These are phyloP conservation scores for Neocrepidodera transversa DNA, from an alignment of 2,888 invertebrate species.

Conservation along the genomic window DNA sequence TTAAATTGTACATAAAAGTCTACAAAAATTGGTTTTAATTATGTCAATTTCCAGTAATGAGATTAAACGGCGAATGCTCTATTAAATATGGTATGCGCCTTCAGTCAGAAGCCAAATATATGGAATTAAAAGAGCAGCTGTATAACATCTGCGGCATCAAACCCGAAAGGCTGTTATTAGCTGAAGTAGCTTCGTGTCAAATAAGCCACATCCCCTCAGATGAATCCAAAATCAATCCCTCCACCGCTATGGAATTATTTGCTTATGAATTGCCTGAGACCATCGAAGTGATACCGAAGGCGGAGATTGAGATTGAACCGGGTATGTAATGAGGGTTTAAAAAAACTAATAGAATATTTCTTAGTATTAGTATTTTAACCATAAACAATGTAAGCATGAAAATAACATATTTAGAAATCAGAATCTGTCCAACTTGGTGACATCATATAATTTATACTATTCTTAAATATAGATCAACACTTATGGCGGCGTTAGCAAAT, in stretches of 20 bases:
- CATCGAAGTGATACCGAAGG: conserved; percentile 40
- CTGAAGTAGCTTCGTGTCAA: conserved; percentile 75
- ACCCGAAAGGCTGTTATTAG: conserved; percentile 71
- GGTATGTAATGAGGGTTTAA: conserved; percentile 36
- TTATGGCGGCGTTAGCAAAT: too few relatives aligned
- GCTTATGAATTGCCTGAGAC: conserved; percentile 72
- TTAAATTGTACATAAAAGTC: too few relatives aligned
- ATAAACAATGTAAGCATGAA: too few relatives aligned
- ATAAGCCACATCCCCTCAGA: conserved; percentile 69
- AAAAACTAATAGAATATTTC: too few relatives aligned
- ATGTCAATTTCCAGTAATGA: conserved; percentile 65
- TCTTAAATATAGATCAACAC: too few relatives aligned
- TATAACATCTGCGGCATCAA: conserved; percentile 69
- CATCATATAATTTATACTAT: too few relatives aligned
- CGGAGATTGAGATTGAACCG: conserved; percentile 44
- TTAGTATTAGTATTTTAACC: too few relatives aligned
- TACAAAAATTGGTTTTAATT: too few relatives aligned
- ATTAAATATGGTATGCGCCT: conserved; percentile 84
- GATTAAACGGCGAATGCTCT: conserved; percentile 83
- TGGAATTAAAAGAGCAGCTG: conserved; percentile 77
- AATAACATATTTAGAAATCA: too few relatives aligned
- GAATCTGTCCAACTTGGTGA: too few relatives aligned
- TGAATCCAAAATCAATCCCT: conserved; percentile 62
- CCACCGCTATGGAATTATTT: conserved; percentile 66
- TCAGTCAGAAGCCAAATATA: conserved; percentile 81